Evolutionary conservation across 2,797 vertebrate species (phyloP), one percentile per base, ranked within the genome.

Genomic region (Eidolon dupreanum): DNA sequence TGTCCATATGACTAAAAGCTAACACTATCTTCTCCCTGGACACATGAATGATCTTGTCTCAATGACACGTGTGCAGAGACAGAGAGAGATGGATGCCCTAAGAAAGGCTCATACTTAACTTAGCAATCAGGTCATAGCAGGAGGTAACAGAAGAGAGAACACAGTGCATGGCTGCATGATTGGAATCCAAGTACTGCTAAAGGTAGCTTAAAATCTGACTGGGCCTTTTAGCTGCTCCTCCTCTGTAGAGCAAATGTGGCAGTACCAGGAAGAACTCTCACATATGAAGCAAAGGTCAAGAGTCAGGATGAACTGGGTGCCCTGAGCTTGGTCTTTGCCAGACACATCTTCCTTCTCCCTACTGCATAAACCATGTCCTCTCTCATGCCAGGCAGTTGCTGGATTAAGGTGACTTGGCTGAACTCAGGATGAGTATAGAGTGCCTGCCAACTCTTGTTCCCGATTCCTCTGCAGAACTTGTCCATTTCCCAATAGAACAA

Each of bases 401-500:
- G 20, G 74, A 79, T 90, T 41, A 75, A 97, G 75, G 75, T 96
- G 57, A 46, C 65, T 86, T 93, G 77, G 68, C 82, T 95, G 79
- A 96, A 92, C 88, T 82, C 31, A 19, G 61, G 53, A 59, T 31
- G 68, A 74, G 41, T 66, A 65, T 51, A 26, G 55, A 49, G 3
- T 26, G 24, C 49, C 73, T 95, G 92, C 84, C 94, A 94, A 84
- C 22, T 24, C 36, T 94, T 94, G 26, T 84, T 97, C 82, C 82
- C 95, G 88, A 93, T 77, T 95, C 82, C 90, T 93, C 88, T 97
- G 68, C 94, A 97, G 93, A 96, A 90, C 92, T 84, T 95, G 95
- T 93, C 96, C 97, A 95, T 97, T 96, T 95, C 90, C 85, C 97
- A 93, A 84, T 68, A 97, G 95, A 95, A 95, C 85, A 96, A 96